Conservation (phyloP, 2,113 vertebrate species). For the Nymphicus hollandicus region DNA sequence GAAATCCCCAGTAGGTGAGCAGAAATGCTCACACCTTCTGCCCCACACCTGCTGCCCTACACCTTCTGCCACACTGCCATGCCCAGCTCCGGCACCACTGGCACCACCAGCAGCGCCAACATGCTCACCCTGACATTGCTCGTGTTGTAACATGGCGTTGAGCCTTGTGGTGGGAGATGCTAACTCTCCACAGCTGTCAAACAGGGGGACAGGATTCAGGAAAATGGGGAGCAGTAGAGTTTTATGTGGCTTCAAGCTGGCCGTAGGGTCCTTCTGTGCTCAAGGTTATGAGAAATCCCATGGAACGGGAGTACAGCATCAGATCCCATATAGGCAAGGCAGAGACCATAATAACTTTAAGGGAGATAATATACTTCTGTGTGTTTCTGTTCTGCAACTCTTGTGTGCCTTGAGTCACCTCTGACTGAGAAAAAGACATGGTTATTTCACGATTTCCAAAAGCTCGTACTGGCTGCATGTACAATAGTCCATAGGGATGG, state of each 20-base stretch:
- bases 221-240: neutral
- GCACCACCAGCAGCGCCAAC: neutral
- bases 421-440: neutral
- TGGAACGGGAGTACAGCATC: rapidly evolving
- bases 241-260: neutral
- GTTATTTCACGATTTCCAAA: neutral
- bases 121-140: rapidly evolving
- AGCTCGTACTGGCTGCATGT: neutral
- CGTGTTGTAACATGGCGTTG: rapidly evolving
- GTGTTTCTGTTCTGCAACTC: neutral
- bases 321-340: neutral
- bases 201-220: neutral
- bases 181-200: neutral
- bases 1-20: neutral
- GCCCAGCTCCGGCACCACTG: neutral
- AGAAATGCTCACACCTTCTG: neutral
- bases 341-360: neutral
- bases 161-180: neutral
- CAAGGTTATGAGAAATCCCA: neutral
- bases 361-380: neutral
- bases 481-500: neutral
- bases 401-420: neutral
- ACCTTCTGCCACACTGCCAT: neutral
- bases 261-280: rapidly evolving
- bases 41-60: rapidly evolving